These are phyloP conservation scores for Peromyscus leucopus DNA, from an alignment of 2,113 vertebrate species.

Conservation along the genomic window DNA sequence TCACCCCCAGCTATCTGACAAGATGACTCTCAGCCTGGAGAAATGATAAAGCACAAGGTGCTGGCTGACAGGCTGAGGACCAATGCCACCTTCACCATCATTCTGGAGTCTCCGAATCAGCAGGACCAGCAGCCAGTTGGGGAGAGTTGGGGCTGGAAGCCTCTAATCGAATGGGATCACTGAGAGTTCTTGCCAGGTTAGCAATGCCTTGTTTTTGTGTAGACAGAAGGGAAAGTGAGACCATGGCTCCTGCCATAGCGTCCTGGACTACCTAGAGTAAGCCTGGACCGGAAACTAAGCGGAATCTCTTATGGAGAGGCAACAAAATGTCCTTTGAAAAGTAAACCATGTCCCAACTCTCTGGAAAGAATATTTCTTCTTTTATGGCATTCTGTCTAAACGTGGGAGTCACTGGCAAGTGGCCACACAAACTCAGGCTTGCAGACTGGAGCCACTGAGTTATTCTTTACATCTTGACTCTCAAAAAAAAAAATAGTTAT, in stretches of 20 bases:
- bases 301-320: not conserved
- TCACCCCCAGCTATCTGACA: not conserved
- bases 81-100: not conserved
- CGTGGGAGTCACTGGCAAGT: not conserved
- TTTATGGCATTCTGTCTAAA: not conserved
- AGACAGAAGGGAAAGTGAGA: not conserved
- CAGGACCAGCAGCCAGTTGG: not conserved
- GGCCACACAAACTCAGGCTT: not conserved
- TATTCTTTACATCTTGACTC: constrained; percentile 19
- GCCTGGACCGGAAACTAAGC: not conserved
- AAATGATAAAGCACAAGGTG: not conserved
- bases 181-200: not conserved
- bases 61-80: not conserved
- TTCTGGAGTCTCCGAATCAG: not conserved
- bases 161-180: not conserved
- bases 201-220: not conserved
- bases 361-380: not conserved
- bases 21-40: not conserved
- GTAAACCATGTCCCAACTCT: not conserved
- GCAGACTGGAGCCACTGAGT: not conserved
- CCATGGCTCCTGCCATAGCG: not conserved
- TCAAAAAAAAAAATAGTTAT: constrained; percentile 16
- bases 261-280: not conserved
- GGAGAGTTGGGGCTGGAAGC: not conserved
- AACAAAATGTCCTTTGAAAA: not conserved